Evolutionary conservation across 2,888 invertebrate genomes (phyloP), one percentile per base, ranked within the genome.

Genomic region (Agrilus mali): DNA sequence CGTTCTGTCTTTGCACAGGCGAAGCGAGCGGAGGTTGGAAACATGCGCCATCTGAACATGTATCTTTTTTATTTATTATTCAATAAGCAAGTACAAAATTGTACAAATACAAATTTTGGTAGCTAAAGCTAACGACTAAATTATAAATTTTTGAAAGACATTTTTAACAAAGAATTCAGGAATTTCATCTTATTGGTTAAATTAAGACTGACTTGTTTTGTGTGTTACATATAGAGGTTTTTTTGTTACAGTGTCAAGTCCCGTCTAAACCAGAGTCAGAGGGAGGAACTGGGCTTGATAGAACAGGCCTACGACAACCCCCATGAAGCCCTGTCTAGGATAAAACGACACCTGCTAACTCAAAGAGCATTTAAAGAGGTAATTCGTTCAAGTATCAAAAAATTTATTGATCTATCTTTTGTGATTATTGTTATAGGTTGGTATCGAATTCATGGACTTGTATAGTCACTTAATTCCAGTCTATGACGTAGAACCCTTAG

Each of bases 261-360:
- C 1, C 74, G 98, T 27, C 70, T 99, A 47, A 99, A 99, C 69
- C 98, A 99, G 68, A 96, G 95, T 56, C 98, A 99, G 67, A 75
- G 98, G 53, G 98, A 99, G 65, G 98, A 99, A 65, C 68, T 99
- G 53, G 98, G 98, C 6, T 73, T 99, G 37, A 99, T 99, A 53
- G 98, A 99, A 65, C 98, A 99, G 68, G 98, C 98, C 0, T 99
- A 99, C 59, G 98, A 99, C 64, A 99, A 99, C 70, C 98, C 98
- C 20, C 98, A 99, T 63, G 98, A 99, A 67, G 98, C 98, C 0
- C 68, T 99, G 51, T 97, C 97, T 0, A 83, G 98, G 60, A 99
- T 99, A 60, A 99, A 99, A 65, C 89, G 98, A 77, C 98, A 99
- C 71, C 74, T 99, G 61, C 74, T 99, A 5, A 99, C 98, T 0